Percentiles rank a stretch among this genome's conserved stretches.
These are phyloP conservation scores for Ichneumon xanthorius DNA, from an alignment of 2,888 invertebrate species.

Conservation along the genomic window DNA sequence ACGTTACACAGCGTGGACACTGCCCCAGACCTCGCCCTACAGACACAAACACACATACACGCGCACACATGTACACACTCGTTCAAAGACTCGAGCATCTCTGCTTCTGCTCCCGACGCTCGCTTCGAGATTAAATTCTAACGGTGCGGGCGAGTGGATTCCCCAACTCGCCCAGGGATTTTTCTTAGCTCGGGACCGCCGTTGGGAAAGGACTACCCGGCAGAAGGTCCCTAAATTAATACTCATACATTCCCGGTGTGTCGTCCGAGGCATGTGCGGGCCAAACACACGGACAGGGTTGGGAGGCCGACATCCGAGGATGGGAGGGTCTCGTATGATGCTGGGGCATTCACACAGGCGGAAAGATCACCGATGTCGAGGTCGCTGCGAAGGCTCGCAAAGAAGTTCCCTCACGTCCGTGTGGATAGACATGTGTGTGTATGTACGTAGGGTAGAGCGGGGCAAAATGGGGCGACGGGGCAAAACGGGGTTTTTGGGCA, in stretches of 20 bases:
- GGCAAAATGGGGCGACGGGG: too few relatives aligned
- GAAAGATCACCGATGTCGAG: slow-evolving; percentile 63
- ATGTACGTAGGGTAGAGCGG: neutral
- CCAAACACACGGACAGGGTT: slow-evolving; percentile 43
- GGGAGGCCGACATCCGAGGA: slow-evolving; percentile 32
- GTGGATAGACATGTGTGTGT: slow-evolving; percentile 18
- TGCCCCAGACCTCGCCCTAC: slow-evolving; percentile 45
- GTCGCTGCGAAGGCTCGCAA: slow-evolving; percentile 64
- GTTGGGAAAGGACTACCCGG: slow-evolving; percentile 70
- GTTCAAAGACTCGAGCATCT: slow-evolving; percentile 32
- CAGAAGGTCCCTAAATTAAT: slow-evolving; percentile 82
- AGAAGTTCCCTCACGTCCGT: slow-evolving; percentile 50
- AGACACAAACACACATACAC: slow-evolving; percentile 16
- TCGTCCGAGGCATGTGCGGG: slow-evolving; percentile 43
- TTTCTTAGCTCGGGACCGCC: slow-evolving; percentile 81
- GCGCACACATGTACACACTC: slow-evolving; percentile 6
- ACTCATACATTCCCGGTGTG: slow-evolving; percentile 72
- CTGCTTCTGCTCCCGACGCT: slow-evolving; percentile 58
- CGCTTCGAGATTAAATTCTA: slow-evolving; percentile 83
- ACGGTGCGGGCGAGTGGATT: slow-evolving; percentile 72
- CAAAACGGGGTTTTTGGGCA: too few relatives aligned
- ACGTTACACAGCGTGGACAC: slow-evolving; percentile 53
- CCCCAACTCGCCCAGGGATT: slow-evolving; percentile 77
- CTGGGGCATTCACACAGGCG: slow-evolving; percentile 59
- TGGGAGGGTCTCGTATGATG: slow-evolving; percentile 35